These are phyloP conservation scores for Neocloeon triangulifer DNA, from an alignment of 1,140 invertebrate genomes.

Conservation along the genomic window DNA sequence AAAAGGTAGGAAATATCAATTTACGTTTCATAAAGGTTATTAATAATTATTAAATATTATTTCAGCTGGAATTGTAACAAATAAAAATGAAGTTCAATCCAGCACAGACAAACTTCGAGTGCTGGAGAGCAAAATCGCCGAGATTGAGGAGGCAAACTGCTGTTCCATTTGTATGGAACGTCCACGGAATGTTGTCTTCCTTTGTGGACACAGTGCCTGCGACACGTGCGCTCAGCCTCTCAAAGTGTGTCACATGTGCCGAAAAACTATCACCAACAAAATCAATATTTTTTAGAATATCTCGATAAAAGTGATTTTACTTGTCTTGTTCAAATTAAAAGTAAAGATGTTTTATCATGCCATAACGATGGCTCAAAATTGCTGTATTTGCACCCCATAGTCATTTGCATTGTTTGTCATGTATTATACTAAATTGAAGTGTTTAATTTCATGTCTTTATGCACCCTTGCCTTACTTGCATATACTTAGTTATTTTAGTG, in stretches of 20 bases:
- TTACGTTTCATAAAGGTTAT: neutral
- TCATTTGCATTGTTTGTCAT: too few species aligned
- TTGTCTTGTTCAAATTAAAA: too few species aligned
- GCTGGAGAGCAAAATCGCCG: constrained; percentile 62
- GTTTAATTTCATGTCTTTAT: too few species aligned
- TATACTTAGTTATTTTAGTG: too few species aligned
- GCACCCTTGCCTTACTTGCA: too few species aligned
- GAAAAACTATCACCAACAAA: constrained; percentile 68
- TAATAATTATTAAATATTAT: too few species aligned
- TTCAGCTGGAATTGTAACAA: constrained; percentile 22
- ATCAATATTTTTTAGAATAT: constrained; percentile 76
- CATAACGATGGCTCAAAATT: too few species aligned
- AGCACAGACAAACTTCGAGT: constrained; percentile 44
- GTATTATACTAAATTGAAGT: too few species aligned
- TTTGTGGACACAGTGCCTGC: constrained; percentile 76
- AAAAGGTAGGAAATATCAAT: neutral
- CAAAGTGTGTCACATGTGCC: constrained; percentile 77
- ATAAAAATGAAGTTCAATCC: constrained; percentile 26
- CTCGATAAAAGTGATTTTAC: too few species aligned
- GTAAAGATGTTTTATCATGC: too few species aligned
- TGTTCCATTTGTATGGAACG: constrained; percentile 62
- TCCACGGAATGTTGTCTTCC: constrained; percentile 57
- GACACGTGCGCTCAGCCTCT: constrained; percentile 58
- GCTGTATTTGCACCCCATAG: too few species aligned
- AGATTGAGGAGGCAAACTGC: constrained; percentile 64